phyloP scores from a whole-genome alignment of 1,140 invertebrate species.

The Belonocnema kinseyi region DNA sequence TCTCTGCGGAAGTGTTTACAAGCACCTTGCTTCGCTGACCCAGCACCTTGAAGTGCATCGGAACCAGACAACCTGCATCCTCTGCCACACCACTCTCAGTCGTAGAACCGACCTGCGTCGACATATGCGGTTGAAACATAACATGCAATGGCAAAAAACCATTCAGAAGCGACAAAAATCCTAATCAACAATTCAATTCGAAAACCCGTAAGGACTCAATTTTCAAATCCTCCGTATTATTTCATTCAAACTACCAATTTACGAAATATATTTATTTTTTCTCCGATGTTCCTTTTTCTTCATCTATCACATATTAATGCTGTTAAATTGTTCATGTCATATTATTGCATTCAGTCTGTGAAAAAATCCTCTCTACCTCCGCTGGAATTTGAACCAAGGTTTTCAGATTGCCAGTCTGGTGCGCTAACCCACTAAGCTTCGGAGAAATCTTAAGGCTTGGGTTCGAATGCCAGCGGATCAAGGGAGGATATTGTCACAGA shows the following conservation, averaged over 20 bases:
- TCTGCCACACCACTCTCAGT: slow-evolving; percentile 76
- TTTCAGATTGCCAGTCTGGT: no score
- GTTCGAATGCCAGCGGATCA: no score
- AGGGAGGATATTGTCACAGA: no score
- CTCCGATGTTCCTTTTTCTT: no score
- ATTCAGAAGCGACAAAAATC: slow-evolving; percentile 70
- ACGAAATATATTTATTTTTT: no score
- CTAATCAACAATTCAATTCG: slow-evolving; percentile 63
- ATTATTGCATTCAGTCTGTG: no score
- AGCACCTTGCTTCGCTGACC: slow-evolving; percentile 75
- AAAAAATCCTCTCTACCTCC: no score
- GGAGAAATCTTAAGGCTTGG: no score
- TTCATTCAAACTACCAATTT: background rate
- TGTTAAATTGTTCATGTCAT: no score
- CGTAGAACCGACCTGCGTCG: slow-evolving; percentile 75
- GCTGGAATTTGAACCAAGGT: no score
- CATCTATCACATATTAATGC: no score
- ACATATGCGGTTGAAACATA: slow-evolving; percentile 75
- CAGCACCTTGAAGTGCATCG: slow-evolving; percentile 77
- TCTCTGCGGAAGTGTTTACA: slow-evolving; percentile 76
- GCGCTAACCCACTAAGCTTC: no score
- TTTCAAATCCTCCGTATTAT: background rate
- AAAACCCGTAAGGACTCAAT: slow-evolving; percentile 30
- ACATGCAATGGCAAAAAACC: slow-evolving; percentile 75
- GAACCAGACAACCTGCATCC: slow-evolving; percentile 76